Evolutionary conservation across 2,888 invertebrate genomes (phyloP).

Genomic region (Dusona sp.): DNA sequence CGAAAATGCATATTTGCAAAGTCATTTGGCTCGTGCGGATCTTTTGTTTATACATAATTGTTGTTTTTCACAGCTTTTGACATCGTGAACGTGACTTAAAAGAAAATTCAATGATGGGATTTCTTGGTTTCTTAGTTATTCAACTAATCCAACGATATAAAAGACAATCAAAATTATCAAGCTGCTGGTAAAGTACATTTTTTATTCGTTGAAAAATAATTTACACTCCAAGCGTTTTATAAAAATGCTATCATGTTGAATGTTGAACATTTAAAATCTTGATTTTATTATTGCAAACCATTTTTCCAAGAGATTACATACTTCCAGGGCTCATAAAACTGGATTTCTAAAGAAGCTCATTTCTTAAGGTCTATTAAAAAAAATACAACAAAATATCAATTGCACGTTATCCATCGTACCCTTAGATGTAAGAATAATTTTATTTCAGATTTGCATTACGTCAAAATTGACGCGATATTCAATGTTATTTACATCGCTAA

Average conservation of each 20-base stretch:
- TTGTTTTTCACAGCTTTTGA: neutral
- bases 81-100: neutral
- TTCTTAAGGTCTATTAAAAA: no score
- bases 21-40: constrained; percentile 4
- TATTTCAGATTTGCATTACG: no score
- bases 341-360: no score
- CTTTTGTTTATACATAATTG: neutral
- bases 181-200: neutral
- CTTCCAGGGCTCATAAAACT: no score
- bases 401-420: no score
- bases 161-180: neutral
- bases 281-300: neutral
- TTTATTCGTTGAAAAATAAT: neutral
- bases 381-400: no score
- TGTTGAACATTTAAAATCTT: neutral
- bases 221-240: neutral
- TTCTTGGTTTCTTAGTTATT: no score
- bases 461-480: no score
- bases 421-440: no score
- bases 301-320: no score
- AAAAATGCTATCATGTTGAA: no score
- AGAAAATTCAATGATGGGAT: neutral
- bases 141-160: neutral
- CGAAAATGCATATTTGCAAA: constrained; percentile 48
- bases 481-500: no score